Conservation (phyloP, 2,888 invertebrate genomes). For the Ecdyonurus torrentis region DNA sequence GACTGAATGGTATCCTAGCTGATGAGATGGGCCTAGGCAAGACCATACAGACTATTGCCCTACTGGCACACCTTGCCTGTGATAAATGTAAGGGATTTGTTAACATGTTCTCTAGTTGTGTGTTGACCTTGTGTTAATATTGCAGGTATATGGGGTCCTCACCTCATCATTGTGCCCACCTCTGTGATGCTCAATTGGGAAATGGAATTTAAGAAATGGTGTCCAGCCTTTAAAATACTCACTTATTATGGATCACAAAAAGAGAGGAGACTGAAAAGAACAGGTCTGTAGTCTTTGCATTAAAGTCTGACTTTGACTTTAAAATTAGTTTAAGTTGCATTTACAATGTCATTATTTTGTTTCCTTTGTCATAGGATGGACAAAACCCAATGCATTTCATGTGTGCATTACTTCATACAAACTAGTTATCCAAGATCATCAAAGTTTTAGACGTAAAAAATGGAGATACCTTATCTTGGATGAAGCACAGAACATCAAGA, state of each 20-base stretch:
- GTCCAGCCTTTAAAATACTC: slow-evolving; percentile 95
- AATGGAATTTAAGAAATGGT: slow-evolving; percentile 99
- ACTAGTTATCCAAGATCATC: slow-evolving; percentile 95
- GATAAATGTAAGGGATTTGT: slow-evolving; percentile 40
- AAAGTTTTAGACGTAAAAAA: slow-evolving; percentile 88
- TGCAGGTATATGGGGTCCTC: slow-evolving; percentile 87
- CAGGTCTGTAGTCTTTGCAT: slow-evolving; percentile 27
- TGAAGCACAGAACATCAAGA: slow-evolving; percentile 98
- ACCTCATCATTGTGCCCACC: slow-evolving; percentile 96
- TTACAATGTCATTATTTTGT: slow-evolving; percentile 4
- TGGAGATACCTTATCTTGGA: slow-evolving; percentile 98
- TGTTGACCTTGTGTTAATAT: slow-evolving; percentile 3
- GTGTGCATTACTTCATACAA: slow-evolving; percentile 97
- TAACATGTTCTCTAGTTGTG: background rate
- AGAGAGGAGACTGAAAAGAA: slow-evolving; percentile 78
- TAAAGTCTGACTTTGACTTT: background rate
- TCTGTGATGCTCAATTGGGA: slow-evolving; percentile 99
- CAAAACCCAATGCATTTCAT: slow-evolving; percentile 95
- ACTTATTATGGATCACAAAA: slow-evolving; percentile 96
- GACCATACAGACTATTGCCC: slow-evolving; percentile 91
- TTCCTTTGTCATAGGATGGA: slow-evolving; percentile 87
- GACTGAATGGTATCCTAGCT: slow-evolving; percentile 88
- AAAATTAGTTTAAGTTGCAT: background rate
- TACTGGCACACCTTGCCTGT: slow-evolving; percentile 85
- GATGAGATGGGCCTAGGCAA: slow-evolving; percentile 97